Conservation (phyloP, 92 coral and sea anemone species). For the Porites rus region DNA sequence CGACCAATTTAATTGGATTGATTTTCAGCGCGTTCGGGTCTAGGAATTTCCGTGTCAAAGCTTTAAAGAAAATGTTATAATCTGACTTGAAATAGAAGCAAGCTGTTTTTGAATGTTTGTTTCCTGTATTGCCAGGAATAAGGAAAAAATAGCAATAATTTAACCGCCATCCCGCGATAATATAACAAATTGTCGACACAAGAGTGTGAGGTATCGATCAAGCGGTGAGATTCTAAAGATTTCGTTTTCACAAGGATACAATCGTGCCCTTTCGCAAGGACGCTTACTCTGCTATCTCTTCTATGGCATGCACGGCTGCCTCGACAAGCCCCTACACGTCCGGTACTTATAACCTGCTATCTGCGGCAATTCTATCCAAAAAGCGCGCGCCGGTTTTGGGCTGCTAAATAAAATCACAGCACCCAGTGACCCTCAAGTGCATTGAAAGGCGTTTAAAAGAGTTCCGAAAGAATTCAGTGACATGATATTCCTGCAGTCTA, state of each 20-base stretch:
- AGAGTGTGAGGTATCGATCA: not conserved
- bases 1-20: conserved; percentile 29
- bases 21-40: conserved; percentile 20
- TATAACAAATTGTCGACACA: conserved; percentile 27
- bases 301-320: conserved; percentile 26
- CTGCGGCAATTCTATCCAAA: conserved; percentile 22
- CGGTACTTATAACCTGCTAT: not conserved
- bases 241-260: not conserved
- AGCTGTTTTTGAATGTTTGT: conserved; percentile 14
- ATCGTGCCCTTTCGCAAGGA: not conserved
- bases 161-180: conserved; percentile 21
- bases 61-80: conserved; percentile 18
- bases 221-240: conserved; percentile 8
- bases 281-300: not conserved
- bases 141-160: conserved; percentile 30
- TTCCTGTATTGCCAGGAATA: conserved; percentile 30
- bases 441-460: conserved; percentile 7
- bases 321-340: conserved; percentile 60
- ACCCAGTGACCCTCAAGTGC: conserved; percentile 17
- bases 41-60: conserved; percentile 45
- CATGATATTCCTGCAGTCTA: conserved; percentile 8
- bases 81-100: not conserved
- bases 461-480: conserved; percentile 19
- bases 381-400: not conserved
- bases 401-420: conserved; percentile 24